Base-by-base conservation (phyloP, 1,140 invertebrate genomes). In the Stegodyphus mimosarum region DNA sequence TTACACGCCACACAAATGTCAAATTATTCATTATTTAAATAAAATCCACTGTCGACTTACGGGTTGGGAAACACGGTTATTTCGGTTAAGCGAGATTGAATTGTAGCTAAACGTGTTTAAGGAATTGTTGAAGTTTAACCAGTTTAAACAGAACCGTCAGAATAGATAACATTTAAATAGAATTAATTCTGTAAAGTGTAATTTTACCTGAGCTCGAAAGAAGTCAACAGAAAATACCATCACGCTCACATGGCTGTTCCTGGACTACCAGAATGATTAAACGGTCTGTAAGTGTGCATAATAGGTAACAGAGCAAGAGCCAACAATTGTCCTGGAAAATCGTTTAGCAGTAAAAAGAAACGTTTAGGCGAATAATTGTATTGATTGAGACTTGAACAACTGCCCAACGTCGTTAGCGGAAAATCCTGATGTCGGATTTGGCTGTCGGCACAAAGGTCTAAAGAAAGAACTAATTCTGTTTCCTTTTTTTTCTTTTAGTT, bases 371-470 rank as follows among this genome's bases (percentile, higher is more conserved):
- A 60, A 2, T 72, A 72, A 72, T 72, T 83, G 80, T 73, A 83
- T 83, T 74, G 80, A 83, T 83, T 17, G 33, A 64, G 17, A 48
- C 63, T 77, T 77, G 80, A 83, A 67, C 71, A 51, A 51, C 53
- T 81, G 80, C 78, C 78, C 67, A 77, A 49, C 75, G 15, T 53
- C 15, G 10, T 33, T 66, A 60, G 55, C 55, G 5, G 55, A 15
- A 60, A 15, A 60, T 10, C 15, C 18, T 15, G n/a, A 63, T 7
- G 18, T 17, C 48, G 2, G 60, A 13, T 70, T 71, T 53, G 6
- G 52, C 51, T 83, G 70, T 55, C 60, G 60, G 10, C 13, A 64
- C 71, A 53, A 83, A 74, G 60, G 60, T 48, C 80, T 83, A 81
- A 81, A 81, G 71, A 83, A 83, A 83, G 70, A 50, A n/a, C 11